Base-by-base conservation (phyloP, 2,113 vertebrate species). In the Fregata magnificens region DNA sequence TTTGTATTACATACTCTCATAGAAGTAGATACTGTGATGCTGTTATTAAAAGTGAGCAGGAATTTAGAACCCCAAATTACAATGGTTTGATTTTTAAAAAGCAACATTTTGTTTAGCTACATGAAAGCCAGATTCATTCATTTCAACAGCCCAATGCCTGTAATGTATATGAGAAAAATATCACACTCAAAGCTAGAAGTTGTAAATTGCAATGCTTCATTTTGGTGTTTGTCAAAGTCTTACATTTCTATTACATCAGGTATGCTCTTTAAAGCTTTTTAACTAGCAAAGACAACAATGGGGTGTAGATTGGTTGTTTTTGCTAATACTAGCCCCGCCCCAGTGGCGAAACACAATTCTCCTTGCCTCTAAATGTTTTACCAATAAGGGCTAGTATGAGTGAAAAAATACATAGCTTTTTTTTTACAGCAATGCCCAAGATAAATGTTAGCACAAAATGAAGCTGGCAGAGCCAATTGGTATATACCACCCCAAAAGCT, bases 21-120 rank as follows among this genome's bases (percentile, higher is more conserved):
- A 82, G 96, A 98, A 96, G 90, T 96, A 93, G 96, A 95, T 91
- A 96, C 74, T 86, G 72, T 63, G 82, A 94, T 36, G 9, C 86
- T 88, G 86, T 92, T 91, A 96, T 95, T 97, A 97, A 98, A 98
- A 98, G 92, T 96, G 96, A 97, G 94, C 95, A 96, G 90, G 93
- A 97, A 95, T 97, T 96, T 88, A 91, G 96, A 98, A 97, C 59
- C 83, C 78, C 86, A 74, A 96, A 93, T 97, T 97, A 97, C 90
- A 97, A 86, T 42, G 3, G 94, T 90, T 79, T 44, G 19, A 70
- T 80, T 97, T 97, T 97, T 96, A 97, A 98, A 98, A 97, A 98
- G 94, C 95, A 94, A 95, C 24, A 4, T 95, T 97, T 97, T 92
- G 24, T 97, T 98, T 74, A 96, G 91, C 88, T 97, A 96, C 91